Evolutionary conservation across 2,888 invertebrate species (phyloP).

Genomic region (Oligia fasciuncula): DNA sequence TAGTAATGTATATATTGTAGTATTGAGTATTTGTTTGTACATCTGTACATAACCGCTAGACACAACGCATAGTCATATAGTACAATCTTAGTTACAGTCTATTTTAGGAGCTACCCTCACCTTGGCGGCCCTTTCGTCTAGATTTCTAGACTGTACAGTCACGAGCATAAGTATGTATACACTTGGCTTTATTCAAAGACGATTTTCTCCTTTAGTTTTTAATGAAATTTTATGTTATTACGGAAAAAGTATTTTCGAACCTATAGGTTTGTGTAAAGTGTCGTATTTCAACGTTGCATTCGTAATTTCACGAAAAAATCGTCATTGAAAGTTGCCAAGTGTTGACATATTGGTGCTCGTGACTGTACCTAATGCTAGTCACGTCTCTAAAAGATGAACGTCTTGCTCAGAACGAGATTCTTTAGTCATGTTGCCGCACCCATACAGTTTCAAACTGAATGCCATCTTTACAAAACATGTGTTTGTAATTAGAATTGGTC

Average conservation of each 20-base stretch:
- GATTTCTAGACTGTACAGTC: conserved; percentile 1
- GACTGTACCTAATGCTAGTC: conserved; percentile 27
- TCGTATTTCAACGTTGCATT: no score
- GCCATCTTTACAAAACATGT: conserved; percentile 1
- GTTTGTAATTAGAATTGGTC: conserved; percentile 8
- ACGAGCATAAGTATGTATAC: no score
- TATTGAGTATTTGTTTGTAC: background rate
- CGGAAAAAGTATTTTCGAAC: no score
- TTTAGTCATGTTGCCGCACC: conserved; percentile 39
- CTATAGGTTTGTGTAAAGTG: no score
- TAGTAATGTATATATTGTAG: no score
- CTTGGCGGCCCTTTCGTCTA: conserved; percentile 50
- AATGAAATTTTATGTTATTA: no score
- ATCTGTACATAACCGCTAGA: background rate
- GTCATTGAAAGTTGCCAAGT: no score
- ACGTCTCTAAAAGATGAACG: conserved; percentile 39
- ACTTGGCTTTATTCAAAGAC: no score
- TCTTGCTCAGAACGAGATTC: conserved; percentile 40
- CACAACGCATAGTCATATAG: background rate
- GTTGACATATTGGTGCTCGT: no score
- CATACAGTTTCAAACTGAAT: conserved; percentile 16
- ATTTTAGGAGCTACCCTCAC: conserved; percentile 51
- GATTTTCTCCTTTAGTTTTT: no score
- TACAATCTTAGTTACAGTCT: conserved; percentile 16
- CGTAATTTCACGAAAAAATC: no score